Evolutionary conservation across 2,113 vertebrate species (phyloP), one percentile per base, ranked within the genome.

Genomic region (Odocoileus hemionus): DNA sequence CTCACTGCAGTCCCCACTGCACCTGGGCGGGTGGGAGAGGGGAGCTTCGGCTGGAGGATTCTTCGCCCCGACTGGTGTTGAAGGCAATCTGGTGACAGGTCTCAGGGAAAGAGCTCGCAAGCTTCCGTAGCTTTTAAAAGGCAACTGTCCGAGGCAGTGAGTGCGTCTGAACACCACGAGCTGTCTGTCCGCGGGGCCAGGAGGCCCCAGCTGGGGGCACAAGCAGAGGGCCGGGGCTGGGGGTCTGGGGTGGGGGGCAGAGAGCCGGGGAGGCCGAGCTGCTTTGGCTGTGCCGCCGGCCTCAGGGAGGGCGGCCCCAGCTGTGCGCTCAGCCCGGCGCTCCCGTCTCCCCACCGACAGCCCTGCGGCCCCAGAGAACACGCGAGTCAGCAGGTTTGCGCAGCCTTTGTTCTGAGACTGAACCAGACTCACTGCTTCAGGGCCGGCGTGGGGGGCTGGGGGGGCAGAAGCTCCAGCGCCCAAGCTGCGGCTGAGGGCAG

Each of bases 251-350:
- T 43, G 0, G 1, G 2, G 15, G 76, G 8, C 47, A 2, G n/a
- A 26, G 80, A 23, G 4, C 9, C 61, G 2, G 43, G 30, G 17
- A 23, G 30, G 8, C 30, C 52, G 15, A 16, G 57, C 15, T 23
- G 12, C 39, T 94, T 60, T 25, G 61, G 26, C 36, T n/a, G 10
- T 13, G 60, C 45, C 25, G 28, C 5, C 10, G 52, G 43, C 43
- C 28, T 67, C 5, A 19, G 16, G 30, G 67, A 45, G 47, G 3
- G 0, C 2, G 36, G 87, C 45, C 30, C 64, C 10, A 16, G 57
- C 54, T 3, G 1, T 11, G 58, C 28, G 36, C 30, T 33, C 33
- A 0, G 39, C 36, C 26, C 5, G 78, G 43, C 0, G 1, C 78
- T 21, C 28, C 47, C 47, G 47, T 14, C 47, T 50, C 47, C 47